Conservation (phyloP, 2,888 invertebrate species). For the Seira ritae region DNA sequence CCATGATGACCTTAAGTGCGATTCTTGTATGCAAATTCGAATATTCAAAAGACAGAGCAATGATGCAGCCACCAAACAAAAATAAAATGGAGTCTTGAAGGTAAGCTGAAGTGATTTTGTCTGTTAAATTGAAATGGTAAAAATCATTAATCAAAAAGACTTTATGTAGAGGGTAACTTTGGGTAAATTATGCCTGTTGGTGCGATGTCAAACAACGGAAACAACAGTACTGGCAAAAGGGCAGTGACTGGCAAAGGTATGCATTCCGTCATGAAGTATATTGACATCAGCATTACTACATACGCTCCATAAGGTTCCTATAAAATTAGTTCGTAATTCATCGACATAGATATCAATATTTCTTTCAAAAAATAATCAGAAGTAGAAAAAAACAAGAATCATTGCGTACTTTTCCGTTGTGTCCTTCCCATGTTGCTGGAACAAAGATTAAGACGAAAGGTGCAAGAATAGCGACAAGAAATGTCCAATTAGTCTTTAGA, state of each 20-base stretch:
- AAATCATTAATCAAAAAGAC: neutral
- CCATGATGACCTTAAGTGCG: conserved; percentile 76
- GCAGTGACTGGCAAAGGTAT: conserved; percentile 89
- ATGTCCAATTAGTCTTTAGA: conserved; percentile 59
- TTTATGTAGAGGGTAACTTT: conserved; percentile 1
- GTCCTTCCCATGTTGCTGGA: conserved; percentile 62
- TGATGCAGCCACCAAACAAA: conserved; percentile 76
- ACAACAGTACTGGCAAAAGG: conserved; percentile 87
- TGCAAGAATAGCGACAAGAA: conserved; percentile 58
- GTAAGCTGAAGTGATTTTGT: conserved; percentile 68
- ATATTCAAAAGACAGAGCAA: conserved; percentile 78
- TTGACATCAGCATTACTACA: conserved; percentile 67
- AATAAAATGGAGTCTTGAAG: conserved; percentile 70
- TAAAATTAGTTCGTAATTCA: neutral
- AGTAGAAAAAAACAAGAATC: neutral
- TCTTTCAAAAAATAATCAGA: too few relatives aligned
- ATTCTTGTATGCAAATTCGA: conserved; percentile 78
- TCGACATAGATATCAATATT: too few relatives aligned
- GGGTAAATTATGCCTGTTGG: conserved; percentile 75
- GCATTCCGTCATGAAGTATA: conserved; percentile 79
- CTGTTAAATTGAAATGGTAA: conserved; percentile 36
- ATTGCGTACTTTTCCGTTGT: conserved; percentile 66
- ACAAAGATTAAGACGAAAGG: conserved; percentile 61
- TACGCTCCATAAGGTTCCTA: conserved; percentile 72
- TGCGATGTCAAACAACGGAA: conserved; percentile 89